Evolutionary conservation across 2,113 vertebrate genomes (phyloP).

Genomic region (Isichthys henryi): DNA sequence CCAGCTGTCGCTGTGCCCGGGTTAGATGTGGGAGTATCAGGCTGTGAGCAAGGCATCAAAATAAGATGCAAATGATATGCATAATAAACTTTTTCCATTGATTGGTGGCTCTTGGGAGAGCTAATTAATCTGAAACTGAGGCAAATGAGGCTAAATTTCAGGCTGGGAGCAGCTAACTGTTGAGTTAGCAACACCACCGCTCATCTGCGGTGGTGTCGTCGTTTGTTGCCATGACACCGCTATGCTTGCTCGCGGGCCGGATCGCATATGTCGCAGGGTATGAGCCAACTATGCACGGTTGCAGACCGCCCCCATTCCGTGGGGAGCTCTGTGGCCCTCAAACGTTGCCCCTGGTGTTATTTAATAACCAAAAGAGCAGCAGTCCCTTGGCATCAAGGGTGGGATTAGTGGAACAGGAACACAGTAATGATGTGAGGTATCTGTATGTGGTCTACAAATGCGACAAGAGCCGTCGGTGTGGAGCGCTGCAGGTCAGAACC

Average conservation of each 20-base stretch:
- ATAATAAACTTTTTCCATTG: constrained; percentile 3
- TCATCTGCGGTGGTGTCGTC: not conserved
- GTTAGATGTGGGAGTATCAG: not conserved
- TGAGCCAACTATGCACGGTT: not conserved
- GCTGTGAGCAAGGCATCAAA: not conserved
- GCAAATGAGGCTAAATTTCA: not conserved
- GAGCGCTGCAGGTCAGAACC: not conserved
- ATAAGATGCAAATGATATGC: not conserved
- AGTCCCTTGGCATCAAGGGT: not conserved
- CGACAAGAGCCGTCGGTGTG: not conserved
- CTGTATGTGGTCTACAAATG: not conserved
- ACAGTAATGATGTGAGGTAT: not conserved
- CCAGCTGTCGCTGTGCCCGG: not conserved
- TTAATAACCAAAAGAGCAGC: not conserved
- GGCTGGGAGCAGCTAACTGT: not conserved
- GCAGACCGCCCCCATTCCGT: not conserved
- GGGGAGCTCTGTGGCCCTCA: not conserved
- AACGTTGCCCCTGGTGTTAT: not conserved
- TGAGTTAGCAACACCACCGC: not conserved
- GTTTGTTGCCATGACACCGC: not conserved
- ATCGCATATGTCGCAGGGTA: not conserved
- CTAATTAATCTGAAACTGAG: not conserved
- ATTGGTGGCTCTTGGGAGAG: constrained; percentile 2
- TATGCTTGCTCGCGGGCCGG: not conserved
- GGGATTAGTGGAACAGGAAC: not conserved